Evolutionary conservation across 2,888 invertebrate species (phyloP), one percentile per base, ranked within the genome.

Genomic region (Limnephilus marmoratus): DNA sequence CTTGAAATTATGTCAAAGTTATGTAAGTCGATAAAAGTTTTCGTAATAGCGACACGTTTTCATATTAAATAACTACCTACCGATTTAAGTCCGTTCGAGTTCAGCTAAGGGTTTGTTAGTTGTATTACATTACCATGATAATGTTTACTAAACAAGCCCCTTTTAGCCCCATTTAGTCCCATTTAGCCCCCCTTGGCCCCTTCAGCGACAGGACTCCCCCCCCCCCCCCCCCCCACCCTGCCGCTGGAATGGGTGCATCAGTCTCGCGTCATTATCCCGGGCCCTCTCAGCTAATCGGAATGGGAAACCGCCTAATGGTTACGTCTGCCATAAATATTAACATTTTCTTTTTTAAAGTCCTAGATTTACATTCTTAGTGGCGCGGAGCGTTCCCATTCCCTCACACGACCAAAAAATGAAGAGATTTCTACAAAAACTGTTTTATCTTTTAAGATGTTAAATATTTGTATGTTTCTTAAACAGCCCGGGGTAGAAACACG

Each of bases 251-350:
- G 90, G 41, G 37, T 81, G 89, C 90, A 41, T 81, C 81, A 81
- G 90, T 90, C 45, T 80, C 90, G 90, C 81, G 81, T 81, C 90
- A 90, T 90, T 90, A 81, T 81, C 90, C 90, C 34, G 41, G n/a
- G 81, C 90, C 90, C 37, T n/a, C 29, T 11, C 90, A 34, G 81
- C 81, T 90, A 81, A 87, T 87, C 87, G 87, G 87, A 87, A 87
- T 68, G 87, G 87, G 87, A 87, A 86, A 68, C 68, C 68, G 53
- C 68, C 34, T 87, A 87, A 87, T 87, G 87, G 87, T 49, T 53
- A 49, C 31, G 31, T 87, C 29, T 53, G 31, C 68, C 49, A 68
- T 53, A 87, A 53, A 87, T 87, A 87, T 87, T 87, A 68, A 87
- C 87, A 87, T 87, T 87, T 87, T 31, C 68, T 29, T 83, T 82